Evolutionary conservation across 2,797 vertebrate species (phyloP), one percentile per base, ranked within the genome.

Genomic region (Schizopygopsis malacanthus): DNA sequence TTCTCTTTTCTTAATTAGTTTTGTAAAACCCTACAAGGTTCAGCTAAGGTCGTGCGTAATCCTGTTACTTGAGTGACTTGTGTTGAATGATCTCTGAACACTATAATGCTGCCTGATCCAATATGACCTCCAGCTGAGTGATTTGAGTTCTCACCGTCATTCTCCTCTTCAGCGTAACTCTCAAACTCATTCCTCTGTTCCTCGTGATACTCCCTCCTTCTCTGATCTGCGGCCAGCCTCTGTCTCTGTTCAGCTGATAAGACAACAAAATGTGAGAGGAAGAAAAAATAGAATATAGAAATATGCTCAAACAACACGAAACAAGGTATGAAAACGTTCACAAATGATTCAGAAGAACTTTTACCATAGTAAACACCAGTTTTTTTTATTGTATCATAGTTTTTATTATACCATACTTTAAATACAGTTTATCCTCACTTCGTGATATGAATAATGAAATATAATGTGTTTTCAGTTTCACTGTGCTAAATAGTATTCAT

Each of bases 101-200:
- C 59, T n/a, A 28, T 10, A 18, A 25, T 12, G 11, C 71, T 65
- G 43, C 12, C 12, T 43, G n/a, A 79, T 56, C 37, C 73, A 84
- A 69, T 2, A 78, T 56, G 33, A 63, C 33, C 10, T 15, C 22
- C 33, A 79, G 47, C 16, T 78, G 33, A 43, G 65, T 45, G 41
- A 20, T 59, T 41, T 37, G 2, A 47, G n/a, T 8, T 41, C 92
- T 94, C 91, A 98, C 97, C 97, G 11, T 97, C 93, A 0, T 91
- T 75, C 2, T 97, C 95, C 87, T 98, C 96, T 88, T 97, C 96
- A 3, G 93, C 93, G 1, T 93, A 92, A 91, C 91, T 96, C 94
- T 97, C 96, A 84, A 92, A 95, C 85, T 96, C 89, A 0, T 95
- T 95, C 85, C 94, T 93, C 88, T 96, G 95, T 78, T 96, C 95